Percentiles rank a stretch among this genome's conserved stretches.
Evolutionary conservation across 2,797 vertebrate genomes (phyloP).

Genomic region (Chelon labrosus): DNA sequence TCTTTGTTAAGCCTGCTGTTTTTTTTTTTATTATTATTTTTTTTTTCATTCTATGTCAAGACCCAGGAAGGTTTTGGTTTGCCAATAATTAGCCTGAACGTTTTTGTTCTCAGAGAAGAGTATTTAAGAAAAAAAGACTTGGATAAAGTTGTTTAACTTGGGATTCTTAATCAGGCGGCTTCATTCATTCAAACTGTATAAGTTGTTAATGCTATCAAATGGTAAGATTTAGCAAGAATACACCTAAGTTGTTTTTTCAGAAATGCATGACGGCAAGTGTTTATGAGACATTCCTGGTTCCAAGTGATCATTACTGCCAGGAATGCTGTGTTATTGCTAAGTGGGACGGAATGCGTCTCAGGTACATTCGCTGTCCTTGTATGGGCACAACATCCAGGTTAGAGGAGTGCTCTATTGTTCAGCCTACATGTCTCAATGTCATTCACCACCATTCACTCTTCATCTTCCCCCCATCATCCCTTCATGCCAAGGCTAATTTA

Average conservation of each 20-base stretch:
- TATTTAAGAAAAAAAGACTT: neutral
- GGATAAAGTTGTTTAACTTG: neutral
- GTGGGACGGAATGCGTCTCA: conserved; percentile 60
- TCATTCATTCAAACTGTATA: neutral
- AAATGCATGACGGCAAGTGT: conserved; percentile 48
- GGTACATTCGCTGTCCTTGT: conserved; percentile 70
- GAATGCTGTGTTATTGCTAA: conserved; percentile 44
- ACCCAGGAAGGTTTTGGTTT: conserved; percentile 8
- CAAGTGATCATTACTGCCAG: conserved; percentile 41
- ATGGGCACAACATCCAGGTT: conserved; percentile 65
- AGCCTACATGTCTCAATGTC: conserved; percentile 83
- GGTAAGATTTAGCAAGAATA: conserved; percentile 18
- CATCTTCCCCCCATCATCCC: conserved; percentile 79
- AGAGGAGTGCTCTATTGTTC: conserved; percentile 71
- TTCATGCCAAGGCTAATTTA: conserved; percentile 84
- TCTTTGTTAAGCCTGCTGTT: conserved; percentile 4
- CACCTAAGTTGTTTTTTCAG: conserved; percentile 31
- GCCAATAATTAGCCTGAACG: neutral
- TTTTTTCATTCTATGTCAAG: conserved; percentile 17
- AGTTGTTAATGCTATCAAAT: conserved; percentile 7
- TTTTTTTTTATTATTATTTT: neutral
- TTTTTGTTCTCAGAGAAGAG: neutral
- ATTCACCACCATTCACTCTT: conserved; percentile 80
- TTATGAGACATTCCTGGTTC: conserved; percentile 17
- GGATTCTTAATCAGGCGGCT: neutral